Base-by-base conservation (phyloP, 2,888 invertebrate genomes). In the Eupithecia abbreviata region DNA sequence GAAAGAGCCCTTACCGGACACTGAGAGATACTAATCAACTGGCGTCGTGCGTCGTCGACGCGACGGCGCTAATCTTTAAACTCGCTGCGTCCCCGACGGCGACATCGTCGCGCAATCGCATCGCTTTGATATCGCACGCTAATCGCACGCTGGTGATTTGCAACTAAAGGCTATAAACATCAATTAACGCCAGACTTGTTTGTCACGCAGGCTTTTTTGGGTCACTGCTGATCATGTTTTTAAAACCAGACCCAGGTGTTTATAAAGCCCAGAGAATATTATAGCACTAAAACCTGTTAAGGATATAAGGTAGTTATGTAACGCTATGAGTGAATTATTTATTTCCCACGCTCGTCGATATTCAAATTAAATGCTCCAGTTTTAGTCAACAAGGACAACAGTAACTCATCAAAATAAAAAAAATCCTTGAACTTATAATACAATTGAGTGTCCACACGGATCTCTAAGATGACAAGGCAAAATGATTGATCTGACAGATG, bases 351-450 rank as follows among this genome's bases (percentile, higher is more conserved):
- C 55, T 58, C 58, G 42, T 71, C 42, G 13, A 12, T 74, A 77
- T 77, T 71, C 51, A 72, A 77, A 74, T 74, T 49, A 74, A 55
- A 49, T 73, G 79, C 75, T 77, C 77, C 41, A 77, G 72, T 77
- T 79, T 75, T 47, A 75, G 77, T 10, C 77, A 79, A 77, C 71
- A 73, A 72, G 76, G 76, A 82, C 72, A 72, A 72, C 42, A 55
- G 18, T 69, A 76, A 66, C 74, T 55, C 43, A 75, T 75, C 43
- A 66, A 45, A 84, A 82, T 78, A 84, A 83, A 84, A 77, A 75
- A 62, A 55, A 78, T 62, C 88, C 88, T 88, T 88, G 87, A 88
- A 82, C 86, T 88, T 87, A 84, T 79, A 78, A 77, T 72, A 83
- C 79, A 83, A 80, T 79, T 79, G 77, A 79, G 77, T 78, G 75